A percentile compares a stretch with the other conserved stretches of the same genome.
Evolutionary conservation across 2,888 invertebrate species (phyloP).

Genomic region (Caenorhabditis zanzibari): DNA sequence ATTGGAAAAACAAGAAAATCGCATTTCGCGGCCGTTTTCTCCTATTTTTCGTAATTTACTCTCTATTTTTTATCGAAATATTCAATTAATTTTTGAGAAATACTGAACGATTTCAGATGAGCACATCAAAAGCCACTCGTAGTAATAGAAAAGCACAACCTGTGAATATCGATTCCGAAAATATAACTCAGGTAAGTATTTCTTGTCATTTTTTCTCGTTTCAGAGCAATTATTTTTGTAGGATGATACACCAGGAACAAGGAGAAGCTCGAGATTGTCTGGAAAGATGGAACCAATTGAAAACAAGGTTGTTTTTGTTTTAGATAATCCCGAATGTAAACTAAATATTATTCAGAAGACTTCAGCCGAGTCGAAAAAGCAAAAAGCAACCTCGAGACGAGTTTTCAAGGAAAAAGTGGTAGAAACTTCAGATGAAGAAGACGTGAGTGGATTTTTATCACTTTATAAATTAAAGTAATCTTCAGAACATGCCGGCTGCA

Average conservation of each 20-base stretch:
- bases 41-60: constrained; percentile 3
- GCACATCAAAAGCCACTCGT: not conserved
- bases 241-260: not conserved
- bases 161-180: not conserved
- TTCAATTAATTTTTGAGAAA: not conserved
- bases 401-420: not conserved
- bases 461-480: not conserved
- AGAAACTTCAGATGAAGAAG: not conserved
- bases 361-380: not conserved
- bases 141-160: not conserved
- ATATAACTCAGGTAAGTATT: not conserved
- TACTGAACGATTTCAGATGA: constrained; percentile 29
- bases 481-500: not conserved
- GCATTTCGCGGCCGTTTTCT: not conserved
- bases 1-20: not conserved
- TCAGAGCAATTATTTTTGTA: not conserved
- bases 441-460: constrained; percentile 4
- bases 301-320: not conserved
- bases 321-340: not conserved
- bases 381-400: not conserved
- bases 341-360: not conserved
- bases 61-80: not conserved
- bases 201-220: not conserved
- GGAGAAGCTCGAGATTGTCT: constrained; percentile 26
- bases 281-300: not conserved